Evolutionary conservation across 2,888 invertebrate species (phyloP).

Genomic region (Drosophila emarginata): DNA sequence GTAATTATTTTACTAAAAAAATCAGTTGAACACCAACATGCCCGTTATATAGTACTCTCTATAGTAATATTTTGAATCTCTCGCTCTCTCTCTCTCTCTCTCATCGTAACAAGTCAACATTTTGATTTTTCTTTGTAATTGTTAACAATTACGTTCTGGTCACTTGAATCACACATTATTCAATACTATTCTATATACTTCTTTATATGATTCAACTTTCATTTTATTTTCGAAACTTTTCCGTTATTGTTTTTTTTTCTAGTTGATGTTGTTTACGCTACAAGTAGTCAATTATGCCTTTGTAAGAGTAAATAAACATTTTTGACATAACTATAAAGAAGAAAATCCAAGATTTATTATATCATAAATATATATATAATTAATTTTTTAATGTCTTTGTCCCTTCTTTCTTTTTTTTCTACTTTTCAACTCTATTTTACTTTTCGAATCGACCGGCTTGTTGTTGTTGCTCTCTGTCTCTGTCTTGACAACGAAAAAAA

Average conservation of each 20-base stretch:
- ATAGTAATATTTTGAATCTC: constrained; percentile 9
- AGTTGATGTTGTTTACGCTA: constrained; percentile 55
- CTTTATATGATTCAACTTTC: constrained; percentile 7
- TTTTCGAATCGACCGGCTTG: constrained; percentile 66
- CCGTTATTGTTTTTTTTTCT: constrained; percentile 11
- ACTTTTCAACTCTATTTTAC: constrained; percentile 44
- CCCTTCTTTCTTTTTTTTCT: constrained; percentile 59
- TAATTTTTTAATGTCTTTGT: constrained; percentile 63
- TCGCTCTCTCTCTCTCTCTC: neutral
- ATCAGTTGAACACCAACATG: neutral
- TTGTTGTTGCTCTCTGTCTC: constrained; percentile 61
- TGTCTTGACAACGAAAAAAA: constrained; percentile 60
- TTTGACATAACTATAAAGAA: constrained; percentile 12
- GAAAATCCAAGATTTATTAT: constrained; percentile 25
- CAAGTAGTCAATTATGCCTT: constrained; percentile 62
- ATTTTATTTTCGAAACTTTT: neutral
- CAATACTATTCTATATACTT: neutral
- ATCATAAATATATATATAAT: constrained; percentile 51
- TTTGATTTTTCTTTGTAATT: neutral
- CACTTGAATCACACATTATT: neutral
- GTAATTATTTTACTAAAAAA: neutral
- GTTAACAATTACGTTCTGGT: neutral
- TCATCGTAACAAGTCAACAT: neutral
- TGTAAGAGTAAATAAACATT: neutral
- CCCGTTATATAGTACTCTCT: neutral